phyloP scores from a whole-genome alignment of 1,140 invertebrate species.

The Drosophila quadrilineata region DNA sequence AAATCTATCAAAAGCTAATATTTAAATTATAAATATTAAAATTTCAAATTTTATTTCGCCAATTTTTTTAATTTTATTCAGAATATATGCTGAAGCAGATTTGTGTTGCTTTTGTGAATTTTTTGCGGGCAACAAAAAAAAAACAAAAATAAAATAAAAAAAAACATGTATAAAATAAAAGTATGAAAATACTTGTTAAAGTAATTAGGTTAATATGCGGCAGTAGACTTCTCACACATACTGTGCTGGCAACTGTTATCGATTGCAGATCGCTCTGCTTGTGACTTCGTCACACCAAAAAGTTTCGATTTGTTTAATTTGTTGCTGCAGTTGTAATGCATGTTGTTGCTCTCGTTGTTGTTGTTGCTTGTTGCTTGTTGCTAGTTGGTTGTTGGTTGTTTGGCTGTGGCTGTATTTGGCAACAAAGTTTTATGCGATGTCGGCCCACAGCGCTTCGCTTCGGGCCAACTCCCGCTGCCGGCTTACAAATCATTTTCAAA shows the following conservation, averaged over 20 bases:
- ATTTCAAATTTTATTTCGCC: too few species aligned
- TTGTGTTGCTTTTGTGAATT: too few species aligned
- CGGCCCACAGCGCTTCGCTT: slow-evolving; percentile 39
- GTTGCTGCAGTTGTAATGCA: slow-evolving; percentile 41
- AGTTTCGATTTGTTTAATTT: slow-evolving; percentile 71
- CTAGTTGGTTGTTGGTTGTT: too few species aligned
- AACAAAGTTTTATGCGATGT: slow-evolving; percentile 67
- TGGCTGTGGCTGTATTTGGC: slow-evolving; percentile 52
- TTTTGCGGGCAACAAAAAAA: too few species aligned
- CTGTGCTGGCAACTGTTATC: too few species aligned
- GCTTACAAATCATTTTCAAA: slow-evolving; percentile 72
- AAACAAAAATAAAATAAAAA: slow-evolving; percentile 12
- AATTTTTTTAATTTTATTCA: too few species aligned
- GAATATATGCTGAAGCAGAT: too few species aligned
- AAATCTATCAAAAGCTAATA: too few species aligned
- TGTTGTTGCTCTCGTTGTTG: slow-evolving; percentile 17
- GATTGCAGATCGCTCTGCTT: background rate
- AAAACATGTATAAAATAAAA: slow-evolving; percentile 12
- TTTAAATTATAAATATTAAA: too few species aligned
- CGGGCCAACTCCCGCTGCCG: background rate
- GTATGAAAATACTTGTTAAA: background rate
- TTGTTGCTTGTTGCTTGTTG: slow-evolving; percentile 13
- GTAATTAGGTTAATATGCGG: slow-evolving; percentile 12
- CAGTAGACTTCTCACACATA: too few species aligned
- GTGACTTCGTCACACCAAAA: slow-evolving; percentile 6